A percentile compares a stretch with the other conserved stretches of the same genome.
phyloP scores from a whole-genome alignment of 2,797 vertebrate species.

The Artibeus lituratus region DNA sequence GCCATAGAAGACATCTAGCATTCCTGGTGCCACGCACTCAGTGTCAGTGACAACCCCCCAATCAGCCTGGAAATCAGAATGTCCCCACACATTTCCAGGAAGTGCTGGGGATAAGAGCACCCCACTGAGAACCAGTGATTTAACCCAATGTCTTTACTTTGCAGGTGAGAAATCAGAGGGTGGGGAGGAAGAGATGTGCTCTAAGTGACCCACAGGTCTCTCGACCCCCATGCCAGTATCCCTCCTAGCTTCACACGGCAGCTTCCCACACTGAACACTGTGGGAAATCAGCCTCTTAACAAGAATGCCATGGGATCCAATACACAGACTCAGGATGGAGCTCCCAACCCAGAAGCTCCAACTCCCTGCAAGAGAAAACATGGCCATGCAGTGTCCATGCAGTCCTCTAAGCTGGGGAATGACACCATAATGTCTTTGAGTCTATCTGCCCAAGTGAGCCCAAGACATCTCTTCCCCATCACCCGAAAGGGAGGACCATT shows the following conservation, averaged over 20 bases:
- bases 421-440: neutral
- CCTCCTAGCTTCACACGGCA: neutral
- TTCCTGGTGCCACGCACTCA: neutral
- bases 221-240: neutral
- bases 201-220: neutral
- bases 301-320: neutral
- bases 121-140: neutral
- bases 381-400: neutral
- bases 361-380: neutral
- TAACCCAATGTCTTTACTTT: neutral
- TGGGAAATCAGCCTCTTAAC: neutral
- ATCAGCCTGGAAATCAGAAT: neutral
- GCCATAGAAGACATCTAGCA: neutral
- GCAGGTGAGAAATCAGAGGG: neutral
- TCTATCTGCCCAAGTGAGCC: neutral
- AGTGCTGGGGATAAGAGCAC: neutral
- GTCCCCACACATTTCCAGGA: neutral
- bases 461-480: neutral
- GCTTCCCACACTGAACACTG: neutral
- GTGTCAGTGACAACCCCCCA: neutral
- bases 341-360: neutral
- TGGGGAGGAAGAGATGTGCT: neutral
- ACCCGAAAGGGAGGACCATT: conserved; percentile 8
- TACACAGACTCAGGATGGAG: neutral
- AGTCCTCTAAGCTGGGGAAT: neutral